Evolutionary conservation across 2,113 vertebrate species (phyloP).

Genomic region (Erpornis zantholeuca): DNA sequence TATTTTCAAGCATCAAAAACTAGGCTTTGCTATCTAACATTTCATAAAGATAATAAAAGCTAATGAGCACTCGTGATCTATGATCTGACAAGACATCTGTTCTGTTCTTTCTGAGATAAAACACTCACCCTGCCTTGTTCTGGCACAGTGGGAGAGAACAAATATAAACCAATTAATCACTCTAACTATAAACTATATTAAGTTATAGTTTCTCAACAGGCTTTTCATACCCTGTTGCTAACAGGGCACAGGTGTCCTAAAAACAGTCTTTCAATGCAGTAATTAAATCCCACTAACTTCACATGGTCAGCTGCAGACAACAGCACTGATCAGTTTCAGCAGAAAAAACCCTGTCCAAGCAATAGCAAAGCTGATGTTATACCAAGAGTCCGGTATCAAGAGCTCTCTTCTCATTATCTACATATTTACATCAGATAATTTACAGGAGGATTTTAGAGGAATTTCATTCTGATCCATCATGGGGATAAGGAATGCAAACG

Average conservation of each 20-base stretch:
- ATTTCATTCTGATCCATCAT: not conserved
- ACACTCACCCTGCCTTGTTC: conserved; percentile 51
- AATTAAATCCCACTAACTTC: conserved; percentile 33
- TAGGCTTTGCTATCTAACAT: conserved; percentile 70
- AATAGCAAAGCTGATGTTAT: not conserved
- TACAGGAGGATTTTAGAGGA: not conserved
- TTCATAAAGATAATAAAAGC: conserved; percentile 80
- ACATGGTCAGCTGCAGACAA: not conserved
- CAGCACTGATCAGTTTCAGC: not conserved
- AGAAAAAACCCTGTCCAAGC: not conserved
- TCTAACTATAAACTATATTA: conserved; percentile 70
- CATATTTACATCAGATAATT: not conserved
- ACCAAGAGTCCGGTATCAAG: not conserved
- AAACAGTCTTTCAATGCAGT: conserved; percentile 11
- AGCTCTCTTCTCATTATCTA: not conserved
- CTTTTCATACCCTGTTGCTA: conserved; percentile 50
- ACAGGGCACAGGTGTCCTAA: conserved; percentile 65
- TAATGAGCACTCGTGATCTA: conserved; percentile 76
- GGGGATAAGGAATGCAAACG: not conserved
- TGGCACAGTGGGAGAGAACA: conserved; percentile 61
- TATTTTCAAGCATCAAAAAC: conserved; percentile 68
- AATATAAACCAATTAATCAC: conserved; percentile 70
- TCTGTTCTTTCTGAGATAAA: conserved; percentile 66
- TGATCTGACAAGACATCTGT: conserved; percentile 75
- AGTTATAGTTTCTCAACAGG: conserved; percentile 68